A percentile compares a stretch with the other conserved stretches of the same genome.
phyloP scores from a whole-genome alignment of 2,113 vertebrate genomes.

The Oryctolagus cuniculus region mOryCun1.1 NC_091436.1:71800001-71800500 shows the following conservation, averaged over 20 bases:
- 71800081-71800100: background rate
- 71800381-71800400: background rate
- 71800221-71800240: constrained; percentile 26
- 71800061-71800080: constrained; percentile 43
- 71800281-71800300: background rate
- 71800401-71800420: background rate
- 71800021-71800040: constrained; percentile 17
- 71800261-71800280: background rate
- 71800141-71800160: background rate
- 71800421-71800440: background rate
- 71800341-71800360: background rate
- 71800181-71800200: background rate
- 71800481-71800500: background rate
- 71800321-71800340: background rate
- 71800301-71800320: background rate
- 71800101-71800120: background rate
- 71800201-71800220: constrained; percentile 19
- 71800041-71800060: background rate
- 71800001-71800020: constrained; percentile 53
- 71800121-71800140: constrained; percentile 42
- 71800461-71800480: background rate
- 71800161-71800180: background rate
- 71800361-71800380: background rate
- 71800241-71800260: background rate
- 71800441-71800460: background rate